Base-by-base conservation (phyloP, 2,888 invertebrate species). In the Drosophila vallismaia region DNA sequence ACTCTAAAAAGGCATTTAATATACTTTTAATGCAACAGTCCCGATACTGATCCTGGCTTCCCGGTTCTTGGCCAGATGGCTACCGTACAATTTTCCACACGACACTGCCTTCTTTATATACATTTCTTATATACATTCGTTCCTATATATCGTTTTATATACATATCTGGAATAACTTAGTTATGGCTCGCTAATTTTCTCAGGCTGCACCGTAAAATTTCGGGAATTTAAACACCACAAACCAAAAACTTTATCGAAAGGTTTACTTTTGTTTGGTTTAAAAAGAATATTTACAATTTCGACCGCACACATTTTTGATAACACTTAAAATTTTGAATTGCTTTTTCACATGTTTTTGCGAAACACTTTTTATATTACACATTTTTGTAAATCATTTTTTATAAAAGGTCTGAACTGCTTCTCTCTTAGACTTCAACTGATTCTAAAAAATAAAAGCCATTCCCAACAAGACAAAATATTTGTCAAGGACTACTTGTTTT, bases 11-110 rank as follows among this genome's bases (percentile, higher is more conserved):
- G 67, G 70, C 53, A 64, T 77, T 74, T 77, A 79, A 85, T 74
- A 68, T 68, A 68, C 64, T 85, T 82, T 74, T 50, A 64, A 70
- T 36, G 77, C 55, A 76, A 77, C 75, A 73, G 77, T 77, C 77
- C 57, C 59, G 44, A 28, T 28, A 28, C 28, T 1, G 14, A 28
- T 12, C 38, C 12, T 42, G 40, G 14, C 8, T 42, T 53, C 29
- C 52, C 33, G 29, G 10, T 55, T 60, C 45, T 66, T 57, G 44
- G 68, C 80, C 75, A 76, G 26, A 63, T 75, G 78, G 53, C 62
- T 24, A 4, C 14, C 28, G 40, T 48, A 57, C 38, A 62, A 76
- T 74, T 66, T 69, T 68, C 77, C 77, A 77, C 77, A 74, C 76
- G 63, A 55, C 76, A 36, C 58, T 53, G 26, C 63, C 58, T 46